Percentiles rank a stretch among this genome's conserved stretches.
Evolutionary conservation across 1,140 invertebrate species (phyloP).

Genomic region (Papilio aristodemus): DNA sequence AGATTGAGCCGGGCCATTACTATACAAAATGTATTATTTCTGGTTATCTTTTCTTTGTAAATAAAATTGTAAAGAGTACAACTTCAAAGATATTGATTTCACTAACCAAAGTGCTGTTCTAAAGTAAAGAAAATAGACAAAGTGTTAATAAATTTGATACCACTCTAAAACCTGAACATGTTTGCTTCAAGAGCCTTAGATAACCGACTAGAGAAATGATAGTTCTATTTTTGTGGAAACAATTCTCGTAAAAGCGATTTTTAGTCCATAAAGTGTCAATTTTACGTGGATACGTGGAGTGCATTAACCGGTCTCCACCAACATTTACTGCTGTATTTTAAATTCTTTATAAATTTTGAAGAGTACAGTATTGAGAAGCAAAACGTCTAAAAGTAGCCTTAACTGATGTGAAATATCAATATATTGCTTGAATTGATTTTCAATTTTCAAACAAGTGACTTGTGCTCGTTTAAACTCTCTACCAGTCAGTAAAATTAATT

Average conservation of each 20-base stretch:
- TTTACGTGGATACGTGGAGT: constrained; percentile 24
- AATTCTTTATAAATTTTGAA: constrained; percentile 7
- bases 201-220: constrained; percentile 11
- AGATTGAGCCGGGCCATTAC: no score
- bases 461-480: background rate
- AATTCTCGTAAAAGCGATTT: constrained; percentile 32
- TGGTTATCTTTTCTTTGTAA: no score
- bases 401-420: background rate
- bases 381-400: background rate
- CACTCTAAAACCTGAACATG: constrained; percentile 11
- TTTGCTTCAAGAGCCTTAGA: constrained; percentile 26
- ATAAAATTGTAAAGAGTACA: no score
- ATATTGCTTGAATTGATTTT: background rate
- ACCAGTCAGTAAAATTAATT: no score
- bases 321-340: background rate
- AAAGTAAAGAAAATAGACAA: constrained; percentile 7
- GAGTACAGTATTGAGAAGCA: background rate
- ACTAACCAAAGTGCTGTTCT: background rate
- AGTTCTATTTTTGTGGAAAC: constrained; percentile 33
- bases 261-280: constrained; percentile 30
- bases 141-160: constrained; percentile 13
- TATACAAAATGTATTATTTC: no score
- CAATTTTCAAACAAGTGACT: background rate
- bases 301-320: constrained; percentile 8
- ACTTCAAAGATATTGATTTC: background rate